Base-by-base conservation (phyloP, 2,797 vertebrate genomes). In the Acipenser oxyrinchus region DNA sequence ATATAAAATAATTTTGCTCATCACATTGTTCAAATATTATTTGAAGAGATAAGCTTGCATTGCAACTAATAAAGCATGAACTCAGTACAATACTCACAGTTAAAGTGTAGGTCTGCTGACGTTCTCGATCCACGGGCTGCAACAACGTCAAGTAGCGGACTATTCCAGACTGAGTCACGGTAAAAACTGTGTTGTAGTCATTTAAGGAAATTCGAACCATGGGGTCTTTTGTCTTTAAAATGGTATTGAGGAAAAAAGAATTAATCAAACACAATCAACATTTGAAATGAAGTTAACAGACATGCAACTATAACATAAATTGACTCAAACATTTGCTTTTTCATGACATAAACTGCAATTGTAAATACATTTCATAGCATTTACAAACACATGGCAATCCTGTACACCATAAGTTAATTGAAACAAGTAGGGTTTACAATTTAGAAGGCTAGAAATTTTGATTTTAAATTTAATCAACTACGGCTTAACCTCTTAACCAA, bases 101-200 rank as follows among this genome's bases (percentile, higher is more conserved):
- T 74, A 99, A 97, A 6, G 90, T 94, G 74, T 98, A 99, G 64
- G 84, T 81, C 73, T 91, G 90, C 81, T 96, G 92, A 57, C 72
- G 83, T 78, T 99, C 97, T 65, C 97, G 89, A 84, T 99, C 97
- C 74, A 98, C 91, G 0, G 95, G 95, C 69, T 92, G 93, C 73
- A 97, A 91, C 58, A 99, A 88, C 60, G 82, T 95, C 76, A 99
- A 90, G 86, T 93, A 93, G 74, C 95, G 95, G 55, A 85, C 91
- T 81, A 98, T 90, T 57, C 96, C 95, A 4, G 84, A 79, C 6
- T 80, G 83, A 0, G 94, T 95, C 76, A 96, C 83, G 11, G 84
- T 80, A 76, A 98, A 98, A 74, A 95, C 75, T 0, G 87, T 75
- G 3, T 73, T 90, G 81, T 94, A 95, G 71, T 93, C 91, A 0